Evolutionary conservation across 2,888 invertebrate species (phyloP).

Genomic region (Rosalia funebris): DNA sequence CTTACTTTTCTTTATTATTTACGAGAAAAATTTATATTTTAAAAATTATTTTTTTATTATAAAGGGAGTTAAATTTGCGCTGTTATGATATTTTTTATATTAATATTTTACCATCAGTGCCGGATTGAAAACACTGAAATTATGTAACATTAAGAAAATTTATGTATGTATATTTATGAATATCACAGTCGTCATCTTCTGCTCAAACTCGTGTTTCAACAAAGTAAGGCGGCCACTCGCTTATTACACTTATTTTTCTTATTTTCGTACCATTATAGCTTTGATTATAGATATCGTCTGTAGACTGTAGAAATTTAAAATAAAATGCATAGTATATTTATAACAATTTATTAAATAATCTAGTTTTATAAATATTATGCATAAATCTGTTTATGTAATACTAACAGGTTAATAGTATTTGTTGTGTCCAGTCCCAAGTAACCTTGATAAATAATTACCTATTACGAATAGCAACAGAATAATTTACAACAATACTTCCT

Average conservation of each 20-base stretch:
- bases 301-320: no score
- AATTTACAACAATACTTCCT: conserved; percentile 12
- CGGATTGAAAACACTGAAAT: no score
- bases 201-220: no score
- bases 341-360: conserved; percentile 40
- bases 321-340: conserved; percentile 1
- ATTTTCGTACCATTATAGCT: neutral
- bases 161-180: no score
- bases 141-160: no score
- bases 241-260: neutral
- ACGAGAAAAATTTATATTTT: no score
- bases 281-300: neutral
- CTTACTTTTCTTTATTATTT: no score
- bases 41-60: no score
- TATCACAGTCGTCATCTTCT: no score
- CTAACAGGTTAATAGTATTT: conserved; percentile 23
- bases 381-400: conserved; percentile 16
- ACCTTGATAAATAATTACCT: conserved; percentile 14
- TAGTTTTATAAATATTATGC: conserved; percentile 23
- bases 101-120: no score
- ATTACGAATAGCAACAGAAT: conserved; percentile 19
- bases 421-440: conserved; percentile 24
- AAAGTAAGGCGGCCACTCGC: neutral
- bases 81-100: no score
- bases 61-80: no score